A percentile compares a stretch with the other conserved stretches of the same genome.
Conservation (phyloP, 2,797 vertebrate genomes). For the Cossypha niveicapilla region DNA sequence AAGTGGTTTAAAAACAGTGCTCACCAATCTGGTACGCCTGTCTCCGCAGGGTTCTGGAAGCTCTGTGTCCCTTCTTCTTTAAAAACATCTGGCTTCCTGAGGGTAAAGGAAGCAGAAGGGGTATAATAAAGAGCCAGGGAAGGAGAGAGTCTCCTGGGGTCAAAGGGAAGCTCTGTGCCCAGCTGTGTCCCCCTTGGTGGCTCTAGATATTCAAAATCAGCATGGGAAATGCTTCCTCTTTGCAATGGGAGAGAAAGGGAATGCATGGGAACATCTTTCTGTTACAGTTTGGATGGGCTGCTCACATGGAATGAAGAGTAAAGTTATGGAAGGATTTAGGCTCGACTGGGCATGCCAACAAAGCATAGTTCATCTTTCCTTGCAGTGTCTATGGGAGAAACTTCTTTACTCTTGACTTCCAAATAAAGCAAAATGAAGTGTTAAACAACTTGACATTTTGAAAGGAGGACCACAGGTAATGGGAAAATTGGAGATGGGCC, state of each 20-base stretch:
- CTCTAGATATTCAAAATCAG: not conserved
- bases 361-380: not conserved
- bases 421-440: not conserved
- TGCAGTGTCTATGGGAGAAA: not conserved
- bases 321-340: not conserved
- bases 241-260: not conserved
- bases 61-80: slow-evolving; percentile 69
- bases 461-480: not conserved
- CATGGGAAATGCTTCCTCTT: not conserved
- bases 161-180: slow-evolving; percentile 26
- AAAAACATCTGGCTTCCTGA: slow-evolving; percentile 71
- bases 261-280: not conserved
- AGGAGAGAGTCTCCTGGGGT: slow-evolving; percentile 52
- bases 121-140: slow-evolving; percentile 66
- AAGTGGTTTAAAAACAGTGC: slow-evolving; percentile 59
- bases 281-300: not conserved
- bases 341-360: not conserved
- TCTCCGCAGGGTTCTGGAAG: slow-evolving; percentile 64
- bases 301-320: not conserved
- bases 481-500: not conserved
- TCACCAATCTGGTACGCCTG: slow-evolving; percentile 66
- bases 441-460: not conserved
- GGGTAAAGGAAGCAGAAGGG: slow-evolving; percentile 69
- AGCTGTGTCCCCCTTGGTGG: not conserved
- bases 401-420: slow-evolving; percentile 8